Base-by-base conservation (phyloP, 2,888 invertebrate genomes). In the Drosophila testacea region DNA sequence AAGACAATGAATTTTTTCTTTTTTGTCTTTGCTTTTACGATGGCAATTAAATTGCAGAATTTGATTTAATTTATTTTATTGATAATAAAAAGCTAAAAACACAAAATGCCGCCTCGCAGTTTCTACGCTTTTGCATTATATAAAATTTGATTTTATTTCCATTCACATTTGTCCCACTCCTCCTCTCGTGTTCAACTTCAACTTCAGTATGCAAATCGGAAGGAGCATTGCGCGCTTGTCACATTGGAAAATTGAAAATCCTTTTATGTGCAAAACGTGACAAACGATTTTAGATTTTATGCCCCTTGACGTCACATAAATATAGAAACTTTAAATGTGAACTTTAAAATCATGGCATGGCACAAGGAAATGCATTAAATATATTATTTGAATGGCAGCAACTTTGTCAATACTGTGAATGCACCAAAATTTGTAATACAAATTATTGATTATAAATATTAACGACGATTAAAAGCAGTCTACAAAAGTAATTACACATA, bases 11-110 rank as follows among this genome's bases (percentile, higher is more conserved):
- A 11, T 36, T n/a, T 28, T 41, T 10, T 4, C 13, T 4, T 38
- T 39, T 56, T 63, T 62, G 50, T 51, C 61, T 69, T 63, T 73
- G 55, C 48, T 83, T 86, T 86, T 86, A 86, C 81, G 85, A 86
- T 59, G 66, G 83, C 87, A 86, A 86, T 86, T 86, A 87, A 86
- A 86, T 81, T 68, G 55, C 68, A 46, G 80, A 86, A 83, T 85
- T 82, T 87, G 87, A 87, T 86, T 86, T 86, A 80, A 86, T 87
- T 86, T 86, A 83, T 85, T 86, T 86, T 78, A 87, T 85, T 78
- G 83, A 74, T 87, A 83, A 87, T 87, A 86, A 87, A 83, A 87
- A 79, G 56, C 28, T 59, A 61, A 60, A 56, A 73, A 60, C 54
- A 64, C 50, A 68, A 80, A 83, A 63, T 66, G 63, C 67, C 63